phyloP scores from a whole-genome alignment of 2,888 invertebrate species.

The Zygogramma bicolorata region DNA sequence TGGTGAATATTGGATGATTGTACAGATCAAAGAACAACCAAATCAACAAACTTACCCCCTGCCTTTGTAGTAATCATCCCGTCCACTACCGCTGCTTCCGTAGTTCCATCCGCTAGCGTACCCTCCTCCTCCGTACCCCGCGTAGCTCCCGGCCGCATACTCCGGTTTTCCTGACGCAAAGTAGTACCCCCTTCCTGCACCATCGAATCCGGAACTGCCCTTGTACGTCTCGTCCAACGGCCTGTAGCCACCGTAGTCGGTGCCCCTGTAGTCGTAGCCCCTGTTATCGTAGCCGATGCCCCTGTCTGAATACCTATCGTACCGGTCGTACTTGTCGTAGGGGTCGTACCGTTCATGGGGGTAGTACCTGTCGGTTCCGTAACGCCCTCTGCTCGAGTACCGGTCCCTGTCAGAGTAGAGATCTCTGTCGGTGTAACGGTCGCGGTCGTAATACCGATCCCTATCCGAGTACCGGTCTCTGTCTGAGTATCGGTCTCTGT shows the following conservation, averaged over 20 bases:
- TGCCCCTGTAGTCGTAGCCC: conserved; percentile 67
- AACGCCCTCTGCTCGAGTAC: conserved; percentile 31
- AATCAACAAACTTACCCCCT: conserved; percentile 38
- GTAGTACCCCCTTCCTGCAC: conserved; percentile 73
- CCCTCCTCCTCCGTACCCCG: conserved; percentile 42
- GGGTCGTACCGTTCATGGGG: conserved; percentile 44
- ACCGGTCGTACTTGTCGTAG: conserved; percentile 43
- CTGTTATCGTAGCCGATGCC: conserved; percentile 58
- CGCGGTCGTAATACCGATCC: conserved; percentile 47
- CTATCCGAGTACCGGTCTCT: conserved; percentile 33
- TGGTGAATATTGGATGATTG: too few relatives aligned
- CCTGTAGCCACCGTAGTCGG: conserved; percentile 62
- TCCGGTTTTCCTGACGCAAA: conserved; percentile 71
- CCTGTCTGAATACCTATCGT: conserved; percentile 55
- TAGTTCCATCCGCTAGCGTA: conserved; percentile 56
- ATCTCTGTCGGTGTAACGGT: conserved; percentile 43
- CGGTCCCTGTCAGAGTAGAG: conserved; percentile 33
- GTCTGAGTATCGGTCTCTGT: conserved; percentile 28
- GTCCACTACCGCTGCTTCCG: conserved; percentile 48
- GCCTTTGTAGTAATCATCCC: conserved; percentile 45
- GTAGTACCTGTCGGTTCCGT: conserved; percentile 20
- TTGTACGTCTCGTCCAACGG: conserved; percentile 74
- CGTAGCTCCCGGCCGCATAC: conserved; percentile 45
- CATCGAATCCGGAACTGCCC: conserved; percentile 75
- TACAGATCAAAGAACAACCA: neutral